These are phyloP conservation scores for Morpho helenor DNA, from an alignment of 2,888 invertebrate species.

Conservation along the genomic window DNA sequence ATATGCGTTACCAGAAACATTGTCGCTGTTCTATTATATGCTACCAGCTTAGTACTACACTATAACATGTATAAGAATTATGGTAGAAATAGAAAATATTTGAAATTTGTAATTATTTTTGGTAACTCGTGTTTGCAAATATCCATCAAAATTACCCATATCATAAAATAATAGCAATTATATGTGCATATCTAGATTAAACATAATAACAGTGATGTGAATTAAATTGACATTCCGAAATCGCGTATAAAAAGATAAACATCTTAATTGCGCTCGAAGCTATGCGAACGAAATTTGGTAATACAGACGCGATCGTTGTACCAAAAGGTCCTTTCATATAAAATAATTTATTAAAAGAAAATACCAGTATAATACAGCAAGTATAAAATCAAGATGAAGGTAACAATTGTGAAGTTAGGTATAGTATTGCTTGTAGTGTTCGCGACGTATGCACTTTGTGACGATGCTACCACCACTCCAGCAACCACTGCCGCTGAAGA, in stretches of 20 bases:
- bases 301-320: constrained; percentile 8
- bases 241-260: constrained; percentile 4
- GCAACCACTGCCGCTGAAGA: constrained; percentile 49
- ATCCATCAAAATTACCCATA: no score
- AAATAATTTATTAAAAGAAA: not conserved
- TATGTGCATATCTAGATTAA: constrained; percentile 2
- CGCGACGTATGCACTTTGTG: constrained; percentile 42
- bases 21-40: no score
- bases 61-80: no score
- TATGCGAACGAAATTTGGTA: constrained; percentile 6
- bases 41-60: no score
- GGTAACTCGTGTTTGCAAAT: no score
- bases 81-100: no score
- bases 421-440: constrained; percentile 37
- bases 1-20: no score
- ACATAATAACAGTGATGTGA: constrained; percentile 19
- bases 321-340: not conserved
- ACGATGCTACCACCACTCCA: constrained; percentile 52
- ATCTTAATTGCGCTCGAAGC: constrained; percentile 13
- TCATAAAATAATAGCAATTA: constrained; percentile 5
- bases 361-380: no score
- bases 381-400: constrained; percentile 26
- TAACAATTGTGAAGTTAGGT: constrained; percentile 35
- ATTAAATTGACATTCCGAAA: constrained; percentile 20
- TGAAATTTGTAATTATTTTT: no score